A percentile compares a stretch with the other conserved stretches of the same genome.
Conservation (phyloP, 2,888 invertebrate species). For the Ornithoptera alexandrae region DNA sequence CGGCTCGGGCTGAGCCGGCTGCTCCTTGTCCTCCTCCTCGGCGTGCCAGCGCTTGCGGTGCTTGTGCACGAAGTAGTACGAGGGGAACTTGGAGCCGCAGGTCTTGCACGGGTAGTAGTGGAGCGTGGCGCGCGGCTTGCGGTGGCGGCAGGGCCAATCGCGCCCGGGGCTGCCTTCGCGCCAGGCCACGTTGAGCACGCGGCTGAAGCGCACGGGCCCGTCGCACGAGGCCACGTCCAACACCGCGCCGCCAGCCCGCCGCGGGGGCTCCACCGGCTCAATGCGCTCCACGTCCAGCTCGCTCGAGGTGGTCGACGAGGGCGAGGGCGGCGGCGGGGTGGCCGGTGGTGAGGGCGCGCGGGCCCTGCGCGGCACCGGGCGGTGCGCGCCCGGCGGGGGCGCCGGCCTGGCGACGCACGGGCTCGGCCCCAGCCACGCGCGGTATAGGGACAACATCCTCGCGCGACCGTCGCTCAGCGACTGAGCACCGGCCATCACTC, state of each 20-base stretch:
- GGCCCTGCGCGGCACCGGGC: constrained; percentile 67
- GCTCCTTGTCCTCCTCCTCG: constrained; percentile 66
- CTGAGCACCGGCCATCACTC: constrained; percentile 37
- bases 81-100: constrained; percentile 94
- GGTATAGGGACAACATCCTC: constrained; percentile 74
- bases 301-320: constrained; percentile 66
- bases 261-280: constrained; percentile 51
- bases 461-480: constrained; percentile 46
- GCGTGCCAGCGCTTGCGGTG: constrained; percentile 92
- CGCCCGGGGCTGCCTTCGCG: constrained; percentile 74
- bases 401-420: constrained; percentile 70
- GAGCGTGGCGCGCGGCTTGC: constrained; percentile 89
- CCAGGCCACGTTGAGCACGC: constrained; percentile 92
- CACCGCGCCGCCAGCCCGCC: constrained; percentile 72
- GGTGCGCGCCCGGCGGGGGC: constrained; percentile 73
- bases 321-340: constrained; percentile 60
- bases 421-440: constrained; percentile 75
- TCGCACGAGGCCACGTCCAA: constrained; percentile 95
- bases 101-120: constrained; percentile 97
- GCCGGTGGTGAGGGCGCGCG: constrained; percentile 58
- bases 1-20: constrained; percentile 43
- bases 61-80: constrained; percentile 96
- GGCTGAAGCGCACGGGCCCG: constrained; percentile 91
- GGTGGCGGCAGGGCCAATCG: constrained; percentile 91
- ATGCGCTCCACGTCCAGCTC: constrained; percentile 70